phyloP scores from a whole-genome alignment of 2,113 vertebrate genomes.

The Salvelinus sp. region DNA sequence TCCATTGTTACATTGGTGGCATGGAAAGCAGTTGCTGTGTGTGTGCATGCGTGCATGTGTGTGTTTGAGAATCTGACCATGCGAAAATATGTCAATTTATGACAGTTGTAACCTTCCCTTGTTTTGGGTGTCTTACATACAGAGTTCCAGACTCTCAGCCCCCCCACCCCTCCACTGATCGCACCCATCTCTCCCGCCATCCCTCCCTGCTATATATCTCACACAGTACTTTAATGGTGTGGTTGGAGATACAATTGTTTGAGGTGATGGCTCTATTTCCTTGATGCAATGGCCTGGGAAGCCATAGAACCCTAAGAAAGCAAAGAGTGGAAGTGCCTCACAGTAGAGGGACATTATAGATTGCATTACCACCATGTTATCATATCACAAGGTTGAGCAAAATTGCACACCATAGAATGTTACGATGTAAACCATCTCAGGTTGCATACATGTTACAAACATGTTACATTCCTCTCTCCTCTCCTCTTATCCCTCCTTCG shows the following conservation, averaged over 20 bases:
- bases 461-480: conserved; percentile 16
- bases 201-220: conserved; percentile 15
- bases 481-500: conserved; percentile 18
- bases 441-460: neutral
- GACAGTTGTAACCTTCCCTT: conserved; percentile 47
- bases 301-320: conserved; percentile 1
- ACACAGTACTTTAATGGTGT: conserved; percentile 19
- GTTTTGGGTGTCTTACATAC: conserved; percentile 27
- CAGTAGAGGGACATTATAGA: neutral
- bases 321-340: neutral
- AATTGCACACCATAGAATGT: neutral
- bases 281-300: neutral
- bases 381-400: neutral
- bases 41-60: conserved; percentile 1
- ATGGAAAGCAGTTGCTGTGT: conserved; percentile 54
- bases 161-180: conserved; percentile 46
- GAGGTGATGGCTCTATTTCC: conserved; percentile 12
- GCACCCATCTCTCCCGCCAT: conserved; percentile 18
- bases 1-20: conserved; percentile 47
- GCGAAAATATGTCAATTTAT: conserved; percentile 54
- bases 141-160: conserved; percentile 42
- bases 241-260: conserved; percentile 26
- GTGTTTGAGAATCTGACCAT: conserved; percentile 20
- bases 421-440: neutral
- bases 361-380: neutral